Conservation (phyloP, 2,113 vertebrate genomes). For the Istiophorus platypterus region DNA sequence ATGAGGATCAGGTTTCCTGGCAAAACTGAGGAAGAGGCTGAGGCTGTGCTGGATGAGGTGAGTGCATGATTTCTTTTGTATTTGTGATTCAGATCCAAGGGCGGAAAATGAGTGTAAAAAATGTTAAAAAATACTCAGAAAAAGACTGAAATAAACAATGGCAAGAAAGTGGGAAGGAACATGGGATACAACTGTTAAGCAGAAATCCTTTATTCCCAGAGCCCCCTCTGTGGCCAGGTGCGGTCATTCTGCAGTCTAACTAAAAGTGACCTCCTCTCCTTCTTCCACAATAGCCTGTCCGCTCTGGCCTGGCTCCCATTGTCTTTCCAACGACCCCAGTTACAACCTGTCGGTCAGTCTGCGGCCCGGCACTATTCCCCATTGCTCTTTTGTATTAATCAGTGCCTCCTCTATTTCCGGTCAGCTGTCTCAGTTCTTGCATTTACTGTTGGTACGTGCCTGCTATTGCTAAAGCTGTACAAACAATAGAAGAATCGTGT, state of each 20-base stretch:
- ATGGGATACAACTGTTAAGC: neutral
- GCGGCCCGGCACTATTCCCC: slow-evolving; percentile 43
- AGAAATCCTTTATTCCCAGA: slow-evolving; percentile 51
- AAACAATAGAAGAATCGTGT: neutral
- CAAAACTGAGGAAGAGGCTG: slow-evolving; percentile 94
- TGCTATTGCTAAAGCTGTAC: neutral
- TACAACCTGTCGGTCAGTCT: slow-evolving; percentile 53
- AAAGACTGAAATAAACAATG: neutral
- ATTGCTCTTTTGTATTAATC: slow-evolving; percentile 56
- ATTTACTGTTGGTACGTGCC: neutral
- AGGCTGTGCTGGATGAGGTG: slow-evolving; percentile 93
- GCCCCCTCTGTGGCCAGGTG: slow-evolving; percentile 52
- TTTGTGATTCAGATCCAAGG: neutral
- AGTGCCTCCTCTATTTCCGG: slow-evolving; percentile 44
- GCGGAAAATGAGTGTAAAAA: neutral
- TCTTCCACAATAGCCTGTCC: slow-evolving; percentile 52
- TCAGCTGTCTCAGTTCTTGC: slow-evolving; percentile 19
- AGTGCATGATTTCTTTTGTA: slow-evolving; percentile 65
- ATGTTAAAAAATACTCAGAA: neutral
- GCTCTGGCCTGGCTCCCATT: slow-evolving; percentile 59
- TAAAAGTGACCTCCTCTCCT: slow-evolving; percentile 55
- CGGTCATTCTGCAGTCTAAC: slow-evolving; percentile 54
- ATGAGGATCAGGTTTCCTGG: slow-evolving; percentile 96
- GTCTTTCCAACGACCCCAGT: slow-evolving; percentile 66
- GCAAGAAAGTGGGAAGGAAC: neutral